Conservation (phyloP, 2,113 vertebrate species). For the Rhegmatorhina hoffmannsi region DNA sequence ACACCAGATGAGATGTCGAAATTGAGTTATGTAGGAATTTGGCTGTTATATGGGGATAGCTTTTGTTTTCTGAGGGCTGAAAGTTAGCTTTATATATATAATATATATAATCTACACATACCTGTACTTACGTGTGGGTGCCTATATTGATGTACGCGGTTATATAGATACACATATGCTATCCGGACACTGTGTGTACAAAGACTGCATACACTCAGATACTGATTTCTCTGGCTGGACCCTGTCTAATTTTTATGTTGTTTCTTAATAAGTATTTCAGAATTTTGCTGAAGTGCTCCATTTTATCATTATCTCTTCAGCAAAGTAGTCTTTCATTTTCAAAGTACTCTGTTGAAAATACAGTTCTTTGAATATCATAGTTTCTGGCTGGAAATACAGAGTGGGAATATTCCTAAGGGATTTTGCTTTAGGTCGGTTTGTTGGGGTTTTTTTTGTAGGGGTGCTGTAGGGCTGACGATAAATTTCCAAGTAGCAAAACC, state of each 20-base stretch:
- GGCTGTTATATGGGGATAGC: constrained; percentile 92
- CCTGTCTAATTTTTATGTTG: neutral
- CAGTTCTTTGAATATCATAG: neutral
- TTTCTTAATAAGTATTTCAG: neutral
- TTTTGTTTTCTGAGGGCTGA: constrained; percentile 83
- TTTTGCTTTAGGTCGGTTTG: neutral
- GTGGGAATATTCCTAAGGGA: neutral
- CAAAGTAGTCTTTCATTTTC: neutral
- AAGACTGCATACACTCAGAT: neutral
- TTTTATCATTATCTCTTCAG: neutral
- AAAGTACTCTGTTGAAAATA: neutral
- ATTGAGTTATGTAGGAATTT: constrained; percentile 96
- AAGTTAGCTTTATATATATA: constrained; percentile 84
- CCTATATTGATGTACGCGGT: constrained; percentile 49
- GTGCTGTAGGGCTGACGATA: neutral
- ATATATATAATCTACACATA: constrained; percentile 72
- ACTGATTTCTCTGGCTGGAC: neutral
- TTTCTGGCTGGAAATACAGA: neutral
- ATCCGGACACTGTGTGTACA: fast-evolving
- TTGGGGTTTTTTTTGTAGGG: neutral
- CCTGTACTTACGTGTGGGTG: constrained; percentile 51
- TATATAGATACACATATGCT: neutral
- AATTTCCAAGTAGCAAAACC: neutral
- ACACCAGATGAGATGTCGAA: constrained; percentile 93
- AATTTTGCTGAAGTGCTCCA: neutral